phyloP scores from a whole-genome alignment of 2,797 vertebrate genomes.

The Smutsia gigantea region DNA sequence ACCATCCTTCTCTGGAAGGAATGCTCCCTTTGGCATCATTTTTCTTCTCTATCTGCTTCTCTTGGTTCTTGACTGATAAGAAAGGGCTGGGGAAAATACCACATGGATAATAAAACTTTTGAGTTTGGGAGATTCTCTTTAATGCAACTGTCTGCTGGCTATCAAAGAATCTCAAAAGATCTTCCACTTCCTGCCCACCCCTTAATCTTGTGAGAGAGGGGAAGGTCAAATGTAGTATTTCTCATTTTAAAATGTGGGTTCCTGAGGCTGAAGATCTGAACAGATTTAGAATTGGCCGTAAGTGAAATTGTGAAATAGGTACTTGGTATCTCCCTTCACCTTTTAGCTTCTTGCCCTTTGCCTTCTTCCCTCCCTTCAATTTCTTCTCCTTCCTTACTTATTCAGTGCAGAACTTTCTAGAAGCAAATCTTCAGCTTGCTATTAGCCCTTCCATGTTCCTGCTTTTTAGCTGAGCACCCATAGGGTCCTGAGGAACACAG shows the following conservation, averaged over 20 bases:
- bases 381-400: neutral
- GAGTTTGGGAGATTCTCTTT: neutral
- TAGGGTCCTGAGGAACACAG: neutral
- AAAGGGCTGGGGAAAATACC: neutral
- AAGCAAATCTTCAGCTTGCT: neutral
- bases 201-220: neutral
- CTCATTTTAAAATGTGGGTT: neutral
- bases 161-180: neutral
- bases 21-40: neutral
- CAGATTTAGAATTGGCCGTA: neutral
- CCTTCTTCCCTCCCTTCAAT: accelerated
- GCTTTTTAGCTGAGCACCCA: neutral
- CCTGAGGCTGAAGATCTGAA: neutral
- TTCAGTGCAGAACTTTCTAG: neutral
- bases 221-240: neutral
- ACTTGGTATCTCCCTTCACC: neutral
- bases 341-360: neutral
- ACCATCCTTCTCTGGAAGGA: neutral
- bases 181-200: neutral
- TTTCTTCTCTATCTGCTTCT: neutral
- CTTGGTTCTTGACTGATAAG: neutral
- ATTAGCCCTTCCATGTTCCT: neutral
- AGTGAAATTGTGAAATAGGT: neutral
- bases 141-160: neutral
- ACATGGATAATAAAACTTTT: accelerated